These are phyloP conservation scores for Bruchidius siliquastri DNA, from an alignment of 2,888 invertebrate genomes.

Conservation along the genomic window DNA sequence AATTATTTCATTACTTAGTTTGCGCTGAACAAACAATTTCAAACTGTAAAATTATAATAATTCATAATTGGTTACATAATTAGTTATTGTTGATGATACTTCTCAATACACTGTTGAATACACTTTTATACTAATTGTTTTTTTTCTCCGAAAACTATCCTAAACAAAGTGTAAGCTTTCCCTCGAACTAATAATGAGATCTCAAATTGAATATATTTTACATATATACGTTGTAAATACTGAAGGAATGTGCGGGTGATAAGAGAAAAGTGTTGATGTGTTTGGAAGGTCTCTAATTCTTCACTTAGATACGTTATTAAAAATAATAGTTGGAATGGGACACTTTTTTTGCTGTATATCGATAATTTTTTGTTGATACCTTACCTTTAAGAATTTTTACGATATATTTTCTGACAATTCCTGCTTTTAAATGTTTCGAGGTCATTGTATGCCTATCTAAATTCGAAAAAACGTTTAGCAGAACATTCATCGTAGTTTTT, in stretches of 20 bases:
- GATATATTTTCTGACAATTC: slow-evolving; percentile 10
- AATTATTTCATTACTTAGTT: too few species aligned
- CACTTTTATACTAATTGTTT: neutral
- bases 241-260: slow-evolving; percentile 20
- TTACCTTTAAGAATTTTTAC: slow-evolving; percentile 10
- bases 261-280: slow-evolving; percentile 13
- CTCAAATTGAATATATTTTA: slow-evolving; percentile 23
- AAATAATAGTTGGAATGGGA: slow-evolving; percentile 17
- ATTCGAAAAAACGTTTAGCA: neutral
- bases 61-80: too few species aligned
- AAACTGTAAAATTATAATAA: too few species aligned
- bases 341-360: slow-evolving; percentile 14
- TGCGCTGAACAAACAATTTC: too few species aligned
- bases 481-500: neutral
- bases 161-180: slow-evolving; percentile 7
- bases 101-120: neutral
- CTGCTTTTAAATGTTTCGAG: slow-evolving; percentile 12
- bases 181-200: slow-evolving; percentile 17
- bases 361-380: slow-evolving; percentile 11
- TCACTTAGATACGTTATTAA: slow-evolving; percentile 9
- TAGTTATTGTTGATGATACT: too few species aligned
- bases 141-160: neutral
- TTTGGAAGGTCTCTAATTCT: slow-evolving; percentile 17
- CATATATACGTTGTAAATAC: slow-evolving; percentile 18
- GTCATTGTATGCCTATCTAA: neutral